Evolutionary conservation across 2,797 vertebrate genomes (phyloP).

Genomic region (Bufotes viridis): DNA sequence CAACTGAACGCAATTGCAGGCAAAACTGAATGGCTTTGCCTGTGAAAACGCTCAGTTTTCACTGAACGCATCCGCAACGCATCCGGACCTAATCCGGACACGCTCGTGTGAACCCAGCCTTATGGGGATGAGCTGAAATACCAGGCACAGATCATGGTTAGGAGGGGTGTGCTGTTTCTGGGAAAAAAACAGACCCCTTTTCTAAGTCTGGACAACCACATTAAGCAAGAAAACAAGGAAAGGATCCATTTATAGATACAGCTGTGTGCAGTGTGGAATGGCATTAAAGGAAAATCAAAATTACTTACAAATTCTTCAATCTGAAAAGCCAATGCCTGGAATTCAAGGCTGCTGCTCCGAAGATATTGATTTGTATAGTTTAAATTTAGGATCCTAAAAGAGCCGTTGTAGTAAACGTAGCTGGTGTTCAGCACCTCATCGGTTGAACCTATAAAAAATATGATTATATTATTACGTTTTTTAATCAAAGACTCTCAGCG

Average conservation of each 20-base stretch:
- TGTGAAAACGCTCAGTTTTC: too few relatives aligned
- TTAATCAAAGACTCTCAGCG: neutral
- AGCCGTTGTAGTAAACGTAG: constrained; percentile 19
- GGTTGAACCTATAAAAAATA: constrained; percentile 4
- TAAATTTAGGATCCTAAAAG: constrained; percentile 44
- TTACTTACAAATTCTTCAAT: constrained; percentile 51
- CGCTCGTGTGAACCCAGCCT: too few relatives aligned
- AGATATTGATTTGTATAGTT: constrained; percentile 46
- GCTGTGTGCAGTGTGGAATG: neutral
- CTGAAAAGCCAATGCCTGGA: constrained; percentile 7
- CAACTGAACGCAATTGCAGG: too few relatives aligned
- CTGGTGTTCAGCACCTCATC: neutral
- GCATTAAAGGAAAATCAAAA: neutral
- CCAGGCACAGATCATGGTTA: too few relatives aligned
- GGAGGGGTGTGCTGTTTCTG: too few relatives aligned
- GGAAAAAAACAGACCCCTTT: too few relatives aligned
- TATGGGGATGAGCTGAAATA: too few relatives aligned
- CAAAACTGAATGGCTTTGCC: too few relatives aligned
- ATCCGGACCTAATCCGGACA: too few relatives aligned
- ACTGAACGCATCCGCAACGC: too few relatives aligned
- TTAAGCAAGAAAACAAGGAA: neutral
- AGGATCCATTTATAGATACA: neutral
- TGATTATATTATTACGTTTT: neutral
- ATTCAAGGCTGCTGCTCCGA: neutral
- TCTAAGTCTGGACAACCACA: too few relatives aligned